A percentile compares a stretch with the other conserved stretches of the same genome.
Conservation (phyloP, 1,140 invertebrate genomes). For the Psilanteris sp. region DNA sequence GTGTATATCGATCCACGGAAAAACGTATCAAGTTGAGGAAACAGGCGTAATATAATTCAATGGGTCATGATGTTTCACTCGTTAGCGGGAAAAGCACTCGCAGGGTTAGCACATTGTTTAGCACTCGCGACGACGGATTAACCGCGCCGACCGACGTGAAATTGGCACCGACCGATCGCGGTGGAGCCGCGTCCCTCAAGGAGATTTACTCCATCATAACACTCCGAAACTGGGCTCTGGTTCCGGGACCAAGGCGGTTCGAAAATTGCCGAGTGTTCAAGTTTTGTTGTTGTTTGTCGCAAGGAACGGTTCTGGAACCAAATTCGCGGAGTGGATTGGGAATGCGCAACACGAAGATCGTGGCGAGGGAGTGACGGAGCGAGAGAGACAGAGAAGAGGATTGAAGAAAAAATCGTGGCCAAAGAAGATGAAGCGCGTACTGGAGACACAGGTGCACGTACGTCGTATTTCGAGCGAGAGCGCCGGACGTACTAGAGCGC, state of each 20-base stretch:
- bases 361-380: too few species aligned
- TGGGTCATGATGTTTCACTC: conserved; percentile 14
- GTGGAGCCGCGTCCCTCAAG: conserved; percentile 1
- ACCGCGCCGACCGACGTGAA: too few species aligned
- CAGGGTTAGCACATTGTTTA: conserved; percentile 25
- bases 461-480: conserved; percentile 69
- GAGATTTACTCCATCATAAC: conserved; percentile 24
- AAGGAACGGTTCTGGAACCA: too few species aligned
- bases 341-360: too few species aligned
- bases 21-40: conserved; percentile 6
- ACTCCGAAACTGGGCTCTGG: background rate
- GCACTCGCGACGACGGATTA: conserved; percentile 27
- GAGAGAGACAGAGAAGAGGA: background rate
- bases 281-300: too few species aligned
- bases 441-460: conserved; percentile 43
- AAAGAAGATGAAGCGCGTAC: conserved; percentile 5
- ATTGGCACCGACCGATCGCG: conserved; percentile 4
- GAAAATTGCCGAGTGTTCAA: too few species aligned
- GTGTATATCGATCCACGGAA: conserved; percentile 21
- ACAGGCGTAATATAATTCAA: too few species aligned
- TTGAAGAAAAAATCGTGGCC: too few species aligned
- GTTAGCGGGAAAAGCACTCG: background rate
- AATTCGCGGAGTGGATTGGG: too few species aligned
- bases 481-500: conserved; percentile 73
- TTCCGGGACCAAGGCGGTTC: too few species aligned